A percentile compares a stretch with the other conserved stretches of the same genome.
Conservation (phyloP, 2,113 vertebrate species). For the Onychorhynchus coronatus region DNA sequence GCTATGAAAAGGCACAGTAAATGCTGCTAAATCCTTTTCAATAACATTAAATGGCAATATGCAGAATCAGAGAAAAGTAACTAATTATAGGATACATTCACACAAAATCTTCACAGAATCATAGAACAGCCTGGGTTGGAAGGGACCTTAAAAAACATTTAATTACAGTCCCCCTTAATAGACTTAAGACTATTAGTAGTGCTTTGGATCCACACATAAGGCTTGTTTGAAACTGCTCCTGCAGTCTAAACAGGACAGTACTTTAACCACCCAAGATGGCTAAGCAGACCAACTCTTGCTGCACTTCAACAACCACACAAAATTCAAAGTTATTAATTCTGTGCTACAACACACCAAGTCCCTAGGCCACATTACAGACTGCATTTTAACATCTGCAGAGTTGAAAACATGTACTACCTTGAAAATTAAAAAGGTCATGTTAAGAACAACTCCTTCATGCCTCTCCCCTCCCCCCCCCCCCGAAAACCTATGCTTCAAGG, state of each 20-base stretch:
- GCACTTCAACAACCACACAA: neutral
- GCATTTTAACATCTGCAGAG: neutral
- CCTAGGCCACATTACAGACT: neutral
- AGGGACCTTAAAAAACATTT: neutral
- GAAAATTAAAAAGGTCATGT: neutral
- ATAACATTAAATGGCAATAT: neutral
- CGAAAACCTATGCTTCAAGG: neutral
- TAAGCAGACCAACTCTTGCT: neutral
- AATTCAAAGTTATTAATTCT: neutral
- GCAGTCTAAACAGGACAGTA: neutral
- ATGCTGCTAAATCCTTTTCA: neutral
- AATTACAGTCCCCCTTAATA: neutral
- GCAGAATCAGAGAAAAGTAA: neutral
- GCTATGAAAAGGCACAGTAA: neutral
- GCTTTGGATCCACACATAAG: neutral
- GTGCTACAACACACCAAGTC: neutral
- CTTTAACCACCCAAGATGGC: neutral
- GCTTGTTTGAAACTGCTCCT: neutral
- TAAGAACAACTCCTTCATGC: neutral
- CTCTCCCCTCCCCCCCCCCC: fast-evolving
- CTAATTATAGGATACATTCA: neutral
- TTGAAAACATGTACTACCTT: neutral
- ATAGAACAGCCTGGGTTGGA: neutral
- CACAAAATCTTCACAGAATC: neutral
- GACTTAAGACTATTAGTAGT: neutral